phyloP scores from a whole-genome alignment of 2,797 vertebrate species.

The Prionace glauca region DNA sequence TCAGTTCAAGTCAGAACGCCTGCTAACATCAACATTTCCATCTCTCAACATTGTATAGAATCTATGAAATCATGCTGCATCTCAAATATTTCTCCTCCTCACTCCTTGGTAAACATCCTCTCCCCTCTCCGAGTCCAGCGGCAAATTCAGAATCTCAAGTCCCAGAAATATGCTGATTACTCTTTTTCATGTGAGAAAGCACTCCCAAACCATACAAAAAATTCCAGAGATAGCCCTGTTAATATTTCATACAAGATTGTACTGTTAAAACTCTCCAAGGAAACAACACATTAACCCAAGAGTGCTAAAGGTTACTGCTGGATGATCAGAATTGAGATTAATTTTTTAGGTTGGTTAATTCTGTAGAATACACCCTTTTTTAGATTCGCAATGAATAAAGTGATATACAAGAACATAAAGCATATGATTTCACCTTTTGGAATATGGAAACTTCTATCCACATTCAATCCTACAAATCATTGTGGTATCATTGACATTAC shows the following conservation, averaged over 20 bases:
- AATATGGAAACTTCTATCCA: neutral
- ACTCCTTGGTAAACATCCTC: no score
- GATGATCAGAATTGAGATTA: neutral
- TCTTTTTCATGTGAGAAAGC: neutral
- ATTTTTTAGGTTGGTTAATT: neutral
- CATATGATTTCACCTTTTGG: neutral
- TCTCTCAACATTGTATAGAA: neutral
- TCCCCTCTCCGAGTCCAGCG: neutral
- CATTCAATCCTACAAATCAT: neutral
- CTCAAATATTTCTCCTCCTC: neutral
- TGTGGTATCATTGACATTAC: no score
- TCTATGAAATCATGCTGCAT: neutral
- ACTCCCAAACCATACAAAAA: neutral
- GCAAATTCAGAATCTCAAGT: neutral
- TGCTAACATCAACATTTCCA: neutral
- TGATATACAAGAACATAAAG: neutral
- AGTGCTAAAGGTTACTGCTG: neutral
- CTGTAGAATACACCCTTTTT: neutral
- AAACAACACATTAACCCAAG: neutral
- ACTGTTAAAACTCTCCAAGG: neutral
- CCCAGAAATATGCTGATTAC: neutral
- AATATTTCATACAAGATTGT: neutral
- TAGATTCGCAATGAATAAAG: neutral
- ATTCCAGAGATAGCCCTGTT: neutral
- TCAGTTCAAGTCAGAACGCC: neutral